Conservation (phyloP, 1,140 invertebrate species). For the Myzus persicae region DNA sequence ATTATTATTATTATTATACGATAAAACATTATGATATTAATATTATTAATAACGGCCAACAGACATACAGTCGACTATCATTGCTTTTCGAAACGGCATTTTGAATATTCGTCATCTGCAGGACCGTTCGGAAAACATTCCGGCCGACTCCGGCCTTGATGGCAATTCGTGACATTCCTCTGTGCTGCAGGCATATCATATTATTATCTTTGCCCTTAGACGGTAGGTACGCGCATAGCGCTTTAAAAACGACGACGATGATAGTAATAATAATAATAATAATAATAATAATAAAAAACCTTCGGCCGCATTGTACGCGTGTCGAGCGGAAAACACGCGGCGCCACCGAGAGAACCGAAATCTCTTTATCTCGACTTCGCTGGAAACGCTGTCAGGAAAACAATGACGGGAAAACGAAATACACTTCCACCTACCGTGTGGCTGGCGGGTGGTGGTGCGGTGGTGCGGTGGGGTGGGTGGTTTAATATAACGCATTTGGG, state of each 20-base stretch:
- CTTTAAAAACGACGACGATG: not conserved
- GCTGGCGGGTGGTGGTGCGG: not conserved
- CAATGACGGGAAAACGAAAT: not conserved
- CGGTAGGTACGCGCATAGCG: not conserved
- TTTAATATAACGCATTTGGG: slow-evolving; percentile 5
- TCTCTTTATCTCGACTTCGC: not conserved
- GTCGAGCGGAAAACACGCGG: slow-evolving; percentile 32
- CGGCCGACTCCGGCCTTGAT: not conserved
- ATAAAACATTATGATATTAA: not conserved
- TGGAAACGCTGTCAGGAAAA: not conserved
- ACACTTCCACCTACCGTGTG: not conserved
- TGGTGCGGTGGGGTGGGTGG: not conserved
- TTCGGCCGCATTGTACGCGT: not conserved
- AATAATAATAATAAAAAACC: slow-evolving; percentile 13
- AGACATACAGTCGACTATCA: not conserved
- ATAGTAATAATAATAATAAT: not conserved
- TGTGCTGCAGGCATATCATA: not conserved
- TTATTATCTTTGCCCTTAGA: not conserved
- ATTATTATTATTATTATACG: no score
- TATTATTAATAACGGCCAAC: not conserved
- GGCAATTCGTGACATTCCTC: not conserved
- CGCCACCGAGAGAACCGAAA: not conserved
- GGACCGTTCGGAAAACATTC: not conserved
- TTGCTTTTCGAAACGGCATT: slow-evolving; percentile 5
- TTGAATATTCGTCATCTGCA: not conserved